phyloP scores from a whole-genome alignment of 2,888 invertebrate genomes.

The Lycia hirtaria region DNA sequence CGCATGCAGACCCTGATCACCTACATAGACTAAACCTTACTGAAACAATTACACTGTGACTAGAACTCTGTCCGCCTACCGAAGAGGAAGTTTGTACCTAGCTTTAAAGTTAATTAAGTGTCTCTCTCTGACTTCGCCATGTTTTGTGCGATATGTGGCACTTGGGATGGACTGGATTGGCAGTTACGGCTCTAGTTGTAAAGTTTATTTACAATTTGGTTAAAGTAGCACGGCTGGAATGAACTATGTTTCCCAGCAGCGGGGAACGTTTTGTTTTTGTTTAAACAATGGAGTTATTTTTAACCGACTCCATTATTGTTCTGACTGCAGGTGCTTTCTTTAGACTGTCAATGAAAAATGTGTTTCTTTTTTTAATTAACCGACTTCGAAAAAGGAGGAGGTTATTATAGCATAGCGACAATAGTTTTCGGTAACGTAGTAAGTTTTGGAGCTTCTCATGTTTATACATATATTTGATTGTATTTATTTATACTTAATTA shows the following conservation, averaged over 20 bases:
- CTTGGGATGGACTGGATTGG: constrained; percentile 56
- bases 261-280: constrained; percentile 13
- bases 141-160: constrained; percentile 63
- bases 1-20: too few species aligned
- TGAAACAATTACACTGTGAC: constrained; percentile 17
- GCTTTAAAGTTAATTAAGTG: constrained; percentile 77
- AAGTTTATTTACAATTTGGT: constrained; percentile 48
- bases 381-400: too few species aligned
- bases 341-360: neutral
- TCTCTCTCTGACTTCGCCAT: constrained; percentile 55
- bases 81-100: constrained; percentile 64
- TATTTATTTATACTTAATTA: neutral
- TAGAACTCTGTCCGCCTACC: constrained; percentile 29
- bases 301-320: too few species aligned
- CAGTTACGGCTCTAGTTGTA: constrained; percentile 50
- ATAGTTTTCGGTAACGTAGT: too few species aligned
- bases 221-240: constrained; percentile 41
- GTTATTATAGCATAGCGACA: too few species aligned
- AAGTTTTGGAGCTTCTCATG: too few species aligned
- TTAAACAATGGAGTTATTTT: constrained; percentile 9
- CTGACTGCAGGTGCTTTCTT: constrained; percentile 7
- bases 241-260: constrained; percentile 31
- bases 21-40: too few species aligned
- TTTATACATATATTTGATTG: too few species aligned
- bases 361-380: neutral